Evolutionary conservation across 2,888 invertebrate species (phyloP), one percentile per base, ranked within the genome.

Genomic region (Drosophila neutralis): DNA sequence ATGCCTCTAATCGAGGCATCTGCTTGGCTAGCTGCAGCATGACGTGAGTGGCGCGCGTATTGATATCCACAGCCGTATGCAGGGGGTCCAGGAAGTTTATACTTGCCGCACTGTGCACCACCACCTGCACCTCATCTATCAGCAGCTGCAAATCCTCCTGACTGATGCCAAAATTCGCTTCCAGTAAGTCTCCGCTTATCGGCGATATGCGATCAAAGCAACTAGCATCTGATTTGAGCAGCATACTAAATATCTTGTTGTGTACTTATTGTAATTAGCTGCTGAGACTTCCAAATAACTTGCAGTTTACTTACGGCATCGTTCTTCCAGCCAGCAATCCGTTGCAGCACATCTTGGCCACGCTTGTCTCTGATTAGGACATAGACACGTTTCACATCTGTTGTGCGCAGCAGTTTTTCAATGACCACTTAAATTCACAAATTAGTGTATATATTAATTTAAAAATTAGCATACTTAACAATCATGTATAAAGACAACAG

Each of bases 21-120:
- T 95, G 93, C 66, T 93, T 94, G 86, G 95, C 95, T 58, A 97
- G 92, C 45, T 94, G 92, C 51, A 97, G 89, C 77, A 96, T 93
- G 75, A 95, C 94, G 69, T 94, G 94, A 0, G 96, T 95, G 52
- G 95, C 96, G 18, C 94, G 92, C 1, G 96, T 94, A 92, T 97
- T 97, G 92, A 96, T 95, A 78, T 94, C 94, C 60, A 96, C 93
- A 0, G 97, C 96, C 18, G 94, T 91, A 91, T 94, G 94, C 21
- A 97, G 93, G 35, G 95, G 95, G 90, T 97, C 97, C 90, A 96
- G 95, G 87, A 97, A 97, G 21, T 92, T 89, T 7, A 98, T 97
- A 0, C 98, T 98, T 1, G 98, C 99, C 0, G 98, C 98, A 11
- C 96, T 96, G 91, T 99, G 98, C 92, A 99, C 96, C 11, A 95